These are phyloP conservation scores for Polydrusus tereticollis DNA, from an alignment of 2,888 invertebrate species.

Conservation along the genomic window DNA sequence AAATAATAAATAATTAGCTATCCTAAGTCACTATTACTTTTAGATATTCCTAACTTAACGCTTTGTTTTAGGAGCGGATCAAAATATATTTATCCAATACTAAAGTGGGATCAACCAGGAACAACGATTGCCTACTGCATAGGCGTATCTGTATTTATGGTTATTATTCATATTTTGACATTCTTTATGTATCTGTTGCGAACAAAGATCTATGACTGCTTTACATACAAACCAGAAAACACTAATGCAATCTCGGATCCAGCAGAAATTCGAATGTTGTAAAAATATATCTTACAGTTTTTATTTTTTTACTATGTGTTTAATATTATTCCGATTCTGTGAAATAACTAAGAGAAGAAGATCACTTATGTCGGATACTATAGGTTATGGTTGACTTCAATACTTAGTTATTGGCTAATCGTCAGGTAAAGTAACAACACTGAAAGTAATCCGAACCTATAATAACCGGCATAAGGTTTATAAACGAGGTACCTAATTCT, in stretches of 20 bases:
- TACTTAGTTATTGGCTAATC: no score
- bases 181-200: constrained; percentile 69
- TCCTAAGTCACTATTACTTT: no score
- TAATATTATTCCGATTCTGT: no score
- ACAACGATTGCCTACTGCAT: constrained; percentile 71
- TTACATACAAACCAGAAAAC: not conserved
- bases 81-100: constrained; percentile 79
- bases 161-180: constrained; percentile 73
- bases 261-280: constrained; percentile 3
- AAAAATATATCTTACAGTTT: constrained; percentile 6
- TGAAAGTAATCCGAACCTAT: no score
- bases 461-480: no score
- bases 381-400: no score
- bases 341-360: no score
- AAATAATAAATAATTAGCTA: no score
- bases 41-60: not conserved
- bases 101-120: constrained; percentile 81
- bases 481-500: no score
- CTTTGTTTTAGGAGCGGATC: constrained; percentile 71
- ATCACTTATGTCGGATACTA: no score
- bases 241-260: not conserved
- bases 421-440: no score
- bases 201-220: constrained; percentile 34
- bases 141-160: constrained; percentile 72
- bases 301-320: no score